These are phyloP conservation scores for Idaea biselata DNA, from an alignment of 2,888 invertebrate genomes.

Conservation along the genomic window DNA sequence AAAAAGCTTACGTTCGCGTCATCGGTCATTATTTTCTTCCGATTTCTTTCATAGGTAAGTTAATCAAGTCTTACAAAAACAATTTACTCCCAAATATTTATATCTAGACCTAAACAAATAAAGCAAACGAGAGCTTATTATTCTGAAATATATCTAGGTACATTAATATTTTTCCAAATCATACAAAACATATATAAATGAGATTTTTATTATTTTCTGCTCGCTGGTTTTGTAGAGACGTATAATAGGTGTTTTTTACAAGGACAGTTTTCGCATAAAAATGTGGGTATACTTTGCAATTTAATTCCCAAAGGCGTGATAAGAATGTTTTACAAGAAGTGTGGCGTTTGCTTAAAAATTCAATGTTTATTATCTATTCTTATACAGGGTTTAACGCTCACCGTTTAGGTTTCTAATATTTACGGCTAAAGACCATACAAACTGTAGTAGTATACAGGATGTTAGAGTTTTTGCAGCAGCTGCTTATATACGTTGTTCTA, in stretches of 20 bases:
- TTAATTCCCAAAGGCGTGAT: background rate
- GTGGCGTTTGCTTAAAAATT: no score
- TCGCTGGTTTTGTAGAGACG: background rate
- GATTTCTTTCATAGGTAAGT: background rate
- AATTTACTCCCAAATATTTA: background rate
- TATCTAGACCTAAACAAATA: background rate
- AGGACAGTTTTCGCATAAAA: background rate
- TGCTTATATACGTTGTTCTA: no score
- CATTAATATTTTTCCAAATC: background rate
- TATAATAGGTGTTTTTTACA: background rate
- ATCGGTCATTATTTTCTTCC: background rate
- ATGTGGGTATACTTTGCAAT: background rate
- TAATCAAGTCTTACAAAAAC: background rate
- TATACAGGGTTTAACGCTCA: no score
- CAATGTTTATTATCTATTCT: no score
- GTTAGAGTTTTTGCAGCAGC: no score
- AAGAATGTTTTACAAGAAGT: background rate
- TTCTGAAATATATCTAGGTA: conserved; percentile 1
- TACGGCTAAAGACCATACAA: no score
- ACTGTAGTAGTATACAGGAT: no score
- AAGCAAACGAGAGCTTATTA: background rate
- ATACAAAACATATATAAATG: background rate
- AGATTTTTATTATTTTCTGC: background rate
- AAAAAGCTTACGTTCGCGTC: no score
- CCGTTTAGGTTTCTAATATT: no score